phyloP scores from a whole-genome alignment of 2,113 vertebrate species.

The Phyllopteryx taeniolatus region DNA sequence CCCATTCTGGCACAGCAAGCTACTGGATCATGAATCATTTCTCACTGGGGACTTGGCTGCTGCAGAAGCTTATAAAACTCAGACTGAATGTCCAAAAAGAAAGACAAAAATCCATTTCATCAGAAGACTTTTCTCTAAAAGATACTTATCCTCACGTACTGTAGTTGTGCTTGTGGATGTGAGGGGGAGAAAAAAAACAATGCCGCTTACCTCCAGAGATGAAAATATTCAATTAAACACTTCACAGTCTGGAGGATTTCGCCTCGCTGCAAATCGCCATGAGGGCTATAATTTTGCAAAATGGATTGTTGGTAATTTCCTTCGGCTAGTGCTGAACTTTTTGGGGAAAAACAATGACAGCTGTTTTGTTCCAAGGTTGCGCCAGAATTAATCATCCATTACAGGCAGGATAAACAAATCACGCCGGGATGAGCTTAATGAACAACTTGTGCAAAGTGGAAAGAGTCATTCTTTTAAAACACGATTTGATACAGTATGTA shows the following conservation, averaged over 20 bases:
- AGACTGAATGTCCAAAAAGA: conserved; percentile 20
- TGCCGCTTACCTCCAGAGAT: conserved; percentile 26
- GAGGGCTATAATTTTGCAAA: conserved; percentile 24
- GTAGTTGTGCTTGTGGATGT: neutral
- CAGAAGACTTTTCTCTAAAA: neutral
- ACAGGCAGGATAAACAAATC: neutral
- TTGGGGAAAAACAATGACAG: conserved; percentile 5
- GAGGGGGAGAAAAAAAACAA: neutral
- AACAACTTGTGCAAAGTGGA: conserved; percentile 19
- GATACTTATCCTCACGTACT: neutral
- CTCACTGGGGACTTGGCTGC: conserved; percentile 47
- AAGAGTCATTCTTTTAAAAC: conserved; percentile 27
- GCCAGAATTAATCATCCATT: neutral
- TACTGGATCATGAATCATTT: conserved; percentile 49
- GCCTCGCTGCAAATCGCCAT: conserved; percentile 20
- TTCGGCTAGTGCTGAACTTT: conserved; percentile 20
- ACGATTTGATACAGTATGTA: conserved; percentile 15
- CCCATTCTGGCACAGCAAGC: conserved; percentile 44
- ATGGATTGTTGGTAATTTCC: conserved; percentile 23
- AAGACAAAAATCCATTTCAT: conserved; percentile 2
- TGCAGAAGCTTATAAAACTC: conserved; percentile 38
- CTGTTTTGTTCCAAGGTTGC: conserved; percentile 7
- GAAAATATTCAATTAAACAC: conserved; percentile 54
- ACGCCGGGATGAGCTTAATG: neutral
- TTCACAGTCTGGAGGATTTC: conserved; percentile 45